Conservation (phyloP, 1,140 invertebrate genomes). For the Akabosia matsudoensis region DNA sequence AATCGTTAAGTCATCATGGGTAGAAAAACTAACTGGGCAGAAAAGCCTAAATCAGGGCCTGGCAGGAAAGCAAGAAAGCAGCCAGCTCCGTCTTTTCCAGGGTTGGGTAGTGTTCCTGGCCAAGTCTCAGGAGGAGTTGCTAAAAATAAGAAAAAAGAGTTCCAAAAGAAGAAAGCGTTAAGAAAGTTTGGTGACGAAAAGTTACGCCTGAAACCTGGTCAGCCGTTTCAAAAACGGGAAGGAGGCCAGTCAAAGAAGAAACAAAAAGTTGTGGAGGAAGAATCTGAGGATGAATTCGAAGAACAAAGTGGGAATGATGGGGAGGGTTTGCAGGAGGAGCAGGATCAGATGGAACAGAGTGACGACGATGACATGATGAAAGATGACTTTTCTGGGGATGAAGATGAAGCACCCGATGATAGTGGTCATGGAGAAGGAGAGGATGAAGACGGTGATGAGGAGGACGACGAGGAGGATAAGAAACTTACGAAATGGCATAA, state of each 20-base stretch:
- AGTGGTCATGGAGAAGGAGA: constrained; percentile 38
- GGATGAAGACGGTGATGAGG: constrained; percentile 52
- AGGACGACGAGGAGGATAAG: constrained; percentile 52
- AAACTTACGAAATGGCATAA: constrained; percentile 51
- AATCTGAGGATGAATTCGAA: constrained; percentile 41
- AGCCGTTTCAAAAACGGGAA: not conserved
- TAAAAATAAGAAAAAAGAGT: constrained; percentile 34
- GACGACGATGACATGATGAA: constrained; percentile 35
- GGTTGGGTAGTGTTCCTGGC: constrained; percentile 43
- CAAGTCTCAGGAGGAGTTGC: not conserved
- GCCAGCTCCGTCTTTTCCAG: constrained; percentile 67
- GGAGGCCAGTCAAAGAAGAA: not conserved
- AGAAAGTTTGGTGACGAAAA: not conserved
- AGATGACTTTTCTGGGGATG: constrained; percentile 37
- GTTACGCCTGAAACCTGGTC: not conserved
- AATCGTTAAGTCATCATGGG: constrained; percentile 73
- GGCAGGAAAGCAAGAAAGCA: constrained; percentile 82
- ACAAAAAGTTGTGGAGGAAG: constrained; percentile 36
- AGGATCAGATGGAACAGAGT: constrained; percentile 44
- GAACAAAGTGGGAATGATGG: constrained; percentile 44
- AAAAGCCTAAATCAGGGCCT: constrained; percentile 71
- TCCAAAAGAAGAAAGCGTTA: constrained; percentile 37
- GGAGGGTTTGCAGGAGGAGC: constrained; percentile 47
- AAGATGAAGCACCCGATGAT: constrained; percentile 46
- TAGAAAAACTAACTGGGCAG: constrained; percentile 75